Evolutionary conservation across 2,888 invertebrate species (phyloP), one percentile per base, ranked within the genome.

Genomic region (Ctena decussata): DNA sequence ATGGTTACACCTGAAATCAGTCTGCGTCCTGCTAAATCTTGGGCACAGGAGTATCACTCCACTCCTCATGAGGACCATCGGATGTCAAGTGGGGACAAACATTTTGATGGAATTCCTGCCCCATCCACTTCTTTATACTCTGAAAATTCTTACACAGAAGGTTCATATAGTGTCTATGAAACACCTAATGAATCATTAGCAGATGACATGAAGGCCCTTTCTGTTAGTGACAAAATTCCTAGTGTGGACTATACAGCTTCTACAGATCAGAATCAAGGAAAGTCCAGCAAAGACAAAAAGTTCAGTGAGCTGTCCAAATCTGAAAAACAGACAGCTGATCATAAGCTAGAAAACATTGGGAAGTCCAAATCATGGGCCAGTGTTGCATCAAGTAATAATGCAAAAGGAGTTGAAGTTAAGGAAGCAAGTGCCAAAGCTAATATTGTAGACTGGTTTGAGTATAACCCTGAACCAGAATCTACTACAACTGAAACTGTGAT

Each of bases 371-470:
- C 65, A 11, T 65, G 53, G 49, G 46, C 73, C 0, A 65, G 65
- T 65, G 65, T 65, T 35, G 65, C 65, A 15, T 35, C 35, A 12
- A 74, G 49, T 49, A 21, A n/a, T 30, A 72, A 72, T 27, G 73
- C 21, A 15, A 74, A 49, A 32, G 49, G 49, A 49, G 32, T 49
- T 21, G 73, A 46, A 35, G 53, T 49, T 5, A 46, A 24, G n/a
- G 53, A 53, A n/a, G 1, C 53, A 12, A 49, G 37, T 49, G 49
- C 32, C 35, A 53, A 49, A 44, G 78, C 73, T 32, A 86, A 80
- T 77, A 75, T 88, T 78, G 88, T 89, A 21, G 89, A 89, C 60
- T 89, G 89, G 89, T 89, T 89, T 81, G 89, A 89, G 60, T 89
- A 86, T 83, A 84, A 83, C 24, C 86, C 89, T 21, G 60, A 80